Evolutionary conservation across 2,797 vertebrate species (phyloP).

Genomic region (Allobates femoralis): DNA sequence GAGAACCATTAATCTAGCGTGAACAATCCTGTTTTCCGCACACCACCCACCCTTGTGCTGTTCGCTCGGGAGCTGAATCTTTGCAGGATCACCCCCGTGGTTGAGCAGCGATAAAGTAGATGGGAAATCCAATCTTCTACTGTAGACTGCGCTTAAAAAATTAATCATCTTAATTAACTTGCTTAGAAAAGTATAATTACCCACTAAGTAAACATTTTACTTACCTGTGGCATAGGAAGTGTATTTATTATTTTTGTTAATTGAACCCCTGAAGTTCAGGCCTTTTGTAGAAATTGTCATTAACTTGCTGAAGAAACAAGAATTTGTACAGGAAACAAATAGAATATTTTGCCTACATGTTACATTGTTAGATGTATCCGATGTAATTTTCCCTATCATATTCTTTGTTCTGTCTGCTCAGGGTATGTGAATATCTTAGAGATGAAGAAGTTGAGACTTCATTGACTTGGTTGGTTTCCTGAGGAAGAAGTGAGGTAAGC

Average conservation of each 20-base stretch:
- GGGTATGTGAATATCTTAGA: neutral
- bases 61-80: neutral
- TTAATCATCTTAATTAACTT: slow-evolving; percentile 33
- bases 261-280: slow-evolving; percentile 12
- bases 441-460: too few relatives aligned
- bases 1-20: slow-evolving; percentile 9
- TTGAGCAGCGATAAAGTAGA: neutral
- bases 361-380: neutral
- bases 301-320: neutral
- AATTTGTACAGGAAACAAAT: neutral
- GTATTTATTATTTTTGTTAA: slow-evolving; percentile 14
- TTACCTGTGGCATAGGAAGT: neutral
- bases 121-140: neutral
- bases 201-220: neutral
- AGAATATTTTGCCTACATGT: neutral
- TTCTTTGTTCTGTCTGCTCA: neutral
- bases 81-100: neutral
- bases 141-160: slow-evolving; percentile 22
- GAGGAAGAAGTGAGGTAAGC: too few relatives aligned
- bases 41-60: slow-evolving; percentile 10
- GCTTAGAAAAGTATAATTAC: neutral
- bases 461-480: too few relatives aligned
- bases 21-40: slow-evolving; percentile 23
- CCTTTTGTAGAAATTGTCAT: neutral
- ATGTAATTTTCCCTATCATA: neutral